These are phyloP conservation scores for Drosophila nebulosa DNA, from an alignment of 1,140 invertebrate genomes.

Conservation along the genomic window DNA sequence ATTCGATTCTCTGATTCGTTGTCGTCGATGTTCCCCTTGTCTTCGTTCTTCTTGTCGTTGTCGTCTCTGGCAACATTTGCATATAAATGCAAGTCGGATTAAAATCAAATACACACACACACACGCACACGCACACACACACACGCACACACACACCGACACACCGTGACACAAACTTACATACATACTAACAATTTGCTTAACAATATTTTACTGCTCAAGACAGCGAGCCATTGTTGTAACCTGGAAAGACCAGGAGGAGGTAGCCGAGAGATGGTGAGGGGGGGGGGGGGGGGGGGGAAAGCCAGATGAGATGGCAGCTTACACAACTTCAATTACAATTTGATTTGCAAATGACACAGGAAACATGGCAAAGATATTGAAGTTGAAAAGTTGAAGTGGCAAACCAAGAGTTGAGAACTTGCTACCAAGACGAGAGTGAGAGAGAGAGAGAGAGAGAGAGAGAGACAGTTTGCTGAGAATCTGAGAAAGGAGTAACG, in stretches of 20 bases:
- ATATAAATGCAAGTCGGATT: slow-evolving; percentile 45
- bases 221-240: slow-evolving; percentile 33
- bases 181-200: slow-evolving; percentile 11
- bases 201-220: slow-evolving; percentile 43
- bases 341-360: slow-evolving; percentile 73
- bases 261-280: too few relatives aligned
- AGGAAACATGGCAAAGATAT: slow-evolving; percentile 54
- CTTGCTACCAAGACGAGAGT: not conserved
- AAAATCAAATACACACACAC: slow-evolving; percentile 39
- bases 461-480: too few relatives aligned
- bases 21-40: too few relatives aligned
- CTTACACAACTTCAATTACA: slow-evolving; percentile 65
- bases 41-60: too few relatives aligned
- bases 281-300: not conserved
- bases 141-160: slow-evolving; percentile 28
- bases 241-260: not conserved
- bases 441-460: too few relatives aligned
- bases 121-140: slow-evolving; percentile 11
- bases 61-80: slow-evolving; percentile 34
- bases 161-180: not conserved
- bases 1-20: too few relatives aligned
- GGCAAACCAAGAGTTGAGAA: slow-evolving; percentile 3
- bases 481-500: not conserved
- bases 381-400: slow-evolving; percentile 51
- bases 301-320: not conserved